Percentiles rank a stretch among this genome's conserved stretches.
Conservation (phyloP, 1,140 invertebrate species). For the Bemisia tabaci region DNA sequence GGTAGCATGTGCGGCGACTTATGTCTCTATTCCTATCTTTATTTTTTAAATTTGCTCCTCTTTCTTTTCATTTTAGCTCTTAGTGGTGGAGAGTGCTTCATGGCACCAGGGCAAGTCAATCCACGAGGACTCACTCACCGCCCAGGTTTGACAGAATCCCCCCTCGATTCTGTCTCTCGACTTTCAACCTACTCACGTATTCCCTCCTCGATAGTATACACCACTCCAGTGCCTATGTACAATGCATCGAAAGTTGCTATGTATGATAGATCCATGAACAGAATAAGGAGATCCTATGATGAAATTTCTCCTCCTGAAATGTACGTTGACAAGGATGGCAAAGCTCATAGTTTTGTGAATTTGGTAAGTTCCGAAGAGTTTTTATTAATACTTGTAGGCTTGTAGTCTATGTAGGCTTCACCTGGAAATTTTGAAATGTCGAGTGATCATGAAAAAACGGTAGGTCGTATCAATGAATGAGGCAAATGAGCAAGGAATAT, state of each 20-base stretch:
- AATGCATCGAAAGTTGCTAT: not conserved
- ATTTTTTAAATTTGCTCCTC: too few species aligned
- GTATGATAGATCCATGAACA: not conserved
- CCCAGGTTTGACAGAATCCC: slow-evolving; percentile 35
- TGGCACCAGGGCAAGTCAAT: slow-evolving; percentile 45
- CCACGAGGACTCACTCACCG: slow-evolving; percentile 46
- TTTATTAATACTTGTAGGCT: not conserved
- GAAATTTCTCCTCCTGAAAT: slow-evolving; percentile 55
- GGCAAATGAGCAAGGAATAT: too few species aligned
- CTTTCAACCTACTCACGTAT: not conserved
- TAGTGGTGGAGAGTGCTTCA: slow-evolving; percentile 44
- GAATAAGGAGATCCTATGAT: slow-evolving; percentile 30
- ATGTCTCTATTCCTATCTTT: too few species aligned
- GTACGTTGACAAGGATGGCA: slow-evolving; percentile 52
- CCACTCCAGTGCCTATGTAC: not conserved
- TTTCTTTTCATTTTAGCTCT: slow-evolving; percentile 29
- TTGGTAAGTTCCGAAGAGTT: slow-evolving; percentile 40
- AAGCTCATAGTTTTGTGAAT: slow-evolving; percentile 53
- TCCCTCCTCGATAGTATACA: not conserved
- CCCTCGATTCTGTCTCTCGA: slow-evolving; percentile 19
- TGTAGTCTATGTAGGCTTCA: not conserved
- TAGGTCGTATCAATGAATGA: too few species aligned
- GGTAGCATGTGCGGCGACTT: too few species aligned
- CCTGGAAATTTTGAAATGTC: not conserved
- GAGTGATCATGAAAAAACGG: too few species aligned